Percentiles rank a stretch among this genome's conserved stretches.
These are phyloP conservation scores for Heliothis peltigera DNA, from an alignment of 2,888 invertebrate species.

Conservation along the genomic window DNA sequence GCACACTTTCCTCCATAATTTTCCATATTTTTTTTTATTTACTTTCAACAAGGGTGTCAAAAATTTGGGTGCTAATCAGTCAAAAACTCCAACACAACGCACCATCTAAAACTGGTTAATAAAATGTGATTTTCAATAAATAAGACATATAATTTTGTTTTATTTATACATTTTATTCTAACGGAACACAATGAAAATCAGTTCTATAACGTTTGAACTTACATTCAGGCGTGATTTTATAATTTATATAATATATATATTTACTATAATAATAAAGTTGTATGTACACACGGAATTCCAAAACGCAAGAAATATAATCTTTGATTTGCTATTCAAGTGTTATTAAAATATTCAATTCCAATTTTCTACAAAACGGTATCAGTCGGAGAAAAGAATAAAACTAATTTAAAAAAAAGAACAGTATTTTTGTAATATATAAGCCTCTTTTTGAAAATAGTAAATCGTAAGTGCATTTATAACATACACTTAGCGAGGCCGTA, in stretches of 20 bases:
- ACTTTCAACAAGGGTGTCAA: no score
- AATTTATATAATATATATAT: conserved; percentile 35
- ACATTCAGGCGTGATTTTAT: conserved; percentile 58
- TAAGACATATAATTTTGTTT: conserved; percentile 29
- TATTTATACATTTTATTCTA: conserved; percentile 51
- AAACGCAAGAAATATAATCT: conserved; percentile 56
- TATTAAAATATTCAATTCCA: conserved; percentile 58
- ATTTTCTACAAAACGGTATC: conserved; percentile 40
- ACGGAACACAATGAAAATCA: conserved; percentile 62
- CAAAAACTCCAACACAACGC: no score
- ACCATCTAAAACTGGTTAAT: no score
- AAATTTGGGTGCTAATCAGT: no score
- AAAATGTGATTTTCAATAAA: no score
- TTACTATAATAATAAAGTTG: conserved; percentile 28
- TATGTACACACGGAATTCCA: conserved; percentile 51
- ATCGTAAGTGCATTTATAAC: not conserved
- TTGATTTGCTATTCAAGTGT: conserved; percentile 47
- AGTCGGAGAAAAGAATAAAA: conserved; percentile 30
- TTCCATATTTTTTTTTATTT: no score
- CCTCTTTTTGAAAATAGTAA: not conserved
- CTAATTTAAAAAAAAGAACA: not conserved
- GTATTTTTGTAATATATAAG: not conserved
- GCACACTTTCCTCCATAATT: no score
- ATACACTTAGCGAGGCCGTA: no score
- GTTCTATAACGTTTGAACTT: conserved; percentile 60